These are phyloP conservation scores for Nudaria mundana DNA, from an alignment of 2,888 invertebrate species.

Conservation along the genomic window DNA sequence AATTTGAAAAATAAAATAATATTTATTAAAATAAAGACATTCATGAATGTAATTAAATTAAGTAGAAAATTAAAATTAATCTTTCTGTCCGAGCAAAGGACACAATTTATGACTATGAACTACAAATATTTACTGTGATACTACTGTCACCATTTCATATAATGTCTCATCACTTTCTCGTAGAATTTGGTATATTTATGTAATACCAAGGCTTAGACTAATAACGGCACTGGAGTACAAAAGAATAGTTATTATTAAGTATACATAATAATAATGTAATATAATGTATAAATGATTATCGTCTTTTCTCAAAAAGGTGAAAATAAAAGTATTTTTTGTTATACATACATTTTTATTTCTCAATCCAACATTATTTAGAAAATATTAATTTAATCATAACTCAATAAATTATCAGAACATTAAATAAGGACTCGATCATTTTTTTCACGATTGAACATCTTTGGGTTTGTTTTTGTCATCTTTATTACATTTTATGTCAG, in stretches of 20 bases:
- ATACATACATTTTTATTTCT: constrained; percentile 52
- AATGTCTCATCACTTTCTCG: constrained; percentile 22
- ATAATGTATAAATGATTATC: constrained; percentile 47
- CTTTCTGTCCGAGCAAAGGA: constrained; percentile 26
- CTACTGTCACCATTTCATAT: constrained; percentile 30
- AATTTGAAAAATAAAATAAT: constrained; percentile 7
- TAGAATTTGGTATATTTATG: constrained; percentile 30
- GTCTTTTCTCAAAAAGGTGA: constrained; percentile 50
- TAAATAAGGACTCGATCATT: too few relatives aligned
- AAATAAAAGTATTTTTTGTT: constrained; percentile 73
- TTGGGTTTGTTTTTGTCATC: constrained; percentile 6
- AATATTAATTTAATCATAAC: constrained; percentile 2
- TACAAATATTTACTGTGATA: constrained; percentile 41
- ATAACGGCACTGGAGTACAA: constrained; percentile 74
- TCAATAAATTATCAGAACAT: not conserved
- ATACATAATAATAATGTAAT: constrained; percentile 36
- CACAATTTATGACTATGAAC: constrained; percentile 28
- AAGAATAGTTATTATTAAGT: constrained; percentile 47
- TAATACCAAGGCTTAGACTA: constrained; percentile 43
- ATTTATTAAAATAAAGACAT: constrained; percentile 23
- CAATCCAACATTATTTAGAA: constrained; percentile 6
- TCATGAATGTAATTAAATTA: constrained; percentile 23
- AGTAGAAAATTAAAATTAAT: constrained; percentile 25
- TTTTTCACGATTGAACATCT: too few relatives aligned
- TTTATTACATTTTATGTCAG: constrained; percentile 9